Evolutionary conservation across 2,888 invertebrate genomes (phyloP).

Genomic region (Chaitophorus viminalis): DNA sequence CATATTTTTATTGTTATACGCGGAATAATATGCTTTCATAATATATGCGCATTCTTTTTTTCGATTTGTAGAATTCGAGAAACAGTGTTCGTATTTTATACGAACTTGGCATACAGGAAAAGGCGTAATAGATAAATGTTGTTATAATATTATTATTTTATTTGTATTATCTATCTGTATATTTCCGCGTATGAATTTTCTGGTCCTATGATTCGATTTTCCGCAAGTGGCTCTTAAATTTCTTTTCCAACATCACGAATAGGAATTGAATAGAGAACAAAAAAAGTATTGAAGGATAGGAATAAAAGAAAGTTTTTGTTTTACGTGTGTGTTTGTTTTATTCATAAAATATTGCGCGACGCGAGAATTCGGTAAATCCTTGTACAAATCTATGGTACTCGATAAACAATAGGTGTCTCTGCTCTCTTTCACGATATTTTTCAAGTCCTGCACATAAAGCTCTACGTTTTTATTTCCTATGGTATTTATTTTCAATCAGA

Average conservation of each 20-base stretch:
- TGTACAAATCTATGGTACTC: conserved; percentile 23
- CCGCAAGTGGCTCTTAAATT: neutral
- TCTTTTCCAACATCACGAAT: neutral
- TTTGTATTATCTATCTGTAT: neutral
- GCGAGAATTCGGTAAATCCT: conserved; percentile 6
- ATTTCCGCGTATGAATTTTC: neutral
- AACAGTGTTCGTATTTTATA: neutral
- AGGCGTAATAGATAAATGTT: neutral
- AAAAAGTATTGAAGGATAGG: neutral
- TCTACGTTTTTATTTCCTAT: neutral
- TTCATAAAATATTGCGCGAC: conserved; percentile 22
- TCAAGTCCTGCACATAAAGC: neutral
- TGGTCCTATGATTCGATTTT: neutral
- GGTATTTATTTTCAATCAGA: conserved; percentile 36
- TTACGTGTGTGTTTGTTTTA: conserved; percentile 3
- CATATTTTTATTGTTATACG: too few species aligned
- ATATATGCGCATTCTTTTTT: too few species aligned
- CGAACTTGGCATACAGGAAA: neutral
- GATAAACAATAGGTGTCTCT: conserved; percentile 32
- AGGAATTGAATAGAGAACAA: neutral
- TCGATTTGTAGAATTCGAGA: neutral
- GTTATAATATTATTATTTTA: neutral
- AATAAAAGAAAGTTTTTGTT: neutral
- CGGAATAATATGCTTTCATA: too few species aligned
- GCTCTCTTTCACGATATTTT: neutral